Evolutionary conservation across 2,113 vertebrate species (phyloP).

Genomic region (Gadus chalcogrammus): DNA sequence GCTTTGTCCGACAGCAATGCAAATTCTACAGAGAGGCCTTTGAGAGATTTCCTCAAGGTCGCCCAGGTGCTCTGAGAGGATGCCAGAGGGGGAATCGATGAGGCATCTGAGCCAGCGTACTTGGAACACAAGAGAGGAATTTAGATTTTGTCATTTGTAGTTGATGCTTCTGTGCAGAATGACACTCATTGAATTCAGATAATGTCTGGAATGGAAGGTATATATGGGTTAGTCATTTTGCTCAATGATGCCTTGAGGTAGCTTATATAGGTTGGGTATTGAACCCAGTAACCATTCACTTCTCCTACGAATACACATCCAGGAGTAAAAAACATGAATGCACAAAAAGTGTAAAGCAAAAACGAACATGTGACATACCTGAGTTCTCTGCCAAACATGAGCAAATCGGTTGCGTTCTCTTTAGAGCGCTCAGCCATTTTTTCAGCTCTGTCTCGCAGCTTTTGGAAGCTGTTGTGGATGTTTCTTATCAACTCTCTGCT

Average conservation of each 20-base stretch:
- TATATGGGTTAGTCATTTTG: too few species aligned
- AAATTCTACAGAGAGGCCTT: conserved; percentile 91
- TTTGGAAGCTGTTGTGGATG: conserved; percentile 90
- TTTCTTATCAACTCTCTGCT: conserved; percentile 92
- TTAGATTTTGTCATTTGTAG: too few species aligned
- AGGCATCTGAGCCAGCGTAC: conserved; percentile 85
- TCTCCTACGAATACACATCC: too few species aligned
- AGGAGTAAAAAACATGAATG: not conserved
- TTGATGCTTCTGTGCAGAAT: too few species aligned
- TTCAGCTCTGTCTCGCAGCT: conserved; percentile 87
- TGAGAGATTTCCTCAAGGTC: conserved; percentile 84
- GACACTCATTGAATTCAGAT: too few species aligned
- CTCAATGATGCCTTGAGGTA: too few species aligned
- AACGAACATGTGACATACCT: conserved; percentile 69
- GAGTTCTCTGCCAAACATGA: conserved; percentile 90
- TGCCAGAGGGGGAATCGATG: conserved; percentile 83
- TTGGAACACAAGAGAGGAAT: conserved; percentile 38
- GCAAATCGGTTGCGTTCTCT: conserved; percentile 88
- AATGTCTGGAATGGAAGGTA: too few species aligned
- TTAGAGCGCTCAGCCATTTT: conserved; percentile 86
- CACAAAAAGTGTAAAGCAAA: not conserved
- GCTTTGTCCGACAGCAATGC: conserved; percentile 90
- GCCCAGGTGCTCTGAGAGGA: conserved; percentile 83
- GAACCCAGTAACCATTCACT: too few species aligned
- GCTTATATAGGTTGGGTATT: too few species aligned